Base-by-base conservation (phyloP, 23 tunicate genomes). In the Phallusia fumigata region DNA sequence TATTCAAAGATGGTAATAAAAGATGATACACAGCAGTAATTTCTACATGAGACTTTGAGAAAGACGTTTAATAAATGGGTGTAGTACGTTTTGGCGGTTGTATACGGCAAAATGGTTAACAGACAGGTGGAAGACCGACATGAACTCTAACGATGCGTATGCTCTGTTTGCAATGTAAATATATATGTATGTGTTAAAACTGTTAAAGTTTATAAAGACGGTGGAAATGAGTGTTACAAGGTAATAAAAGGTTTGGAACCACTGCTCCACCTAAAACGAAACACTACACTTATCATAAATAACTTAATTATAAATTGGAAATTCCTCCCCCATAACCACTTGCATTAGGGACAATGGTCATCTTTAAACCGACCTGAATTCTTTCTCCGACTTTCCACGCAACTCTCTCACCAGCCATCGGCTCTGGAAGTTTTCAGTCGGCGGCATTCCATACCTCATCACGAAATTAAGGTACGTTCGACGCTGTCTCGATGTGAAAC, bases 371-470 rank as follows among this genome's bases (percentile, higher is more conserved):
- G 21, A 87, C 96, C 88, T 79, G 76, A 96, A 91, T 83, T 90
- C 99, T 64, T 96, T 96, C 74, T 96, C 99, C 8, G 88, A 49
- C 78, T 96, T 96, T 69, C 81, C 81, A 0, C 93, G 81, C 13
- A 96, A 85, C 58, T 96, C 99, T 30, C 99, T 72, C 0, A 91
- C 88, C 24, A 96, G 78, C 99, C 99, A 96, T 24, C 93, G 82
- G 33, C 89, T 65, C 44, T 90, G 96, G 49, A 88, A 96, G 65
- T 88, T 81, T 40, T 96, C 99, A 15, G 86, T 82, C 0, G 96
- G 96, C 18, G 96, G 99, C 82, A 96, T 88, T 53, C 99, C 99
- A 86, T 96, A 96, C 24, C 99, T 81, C 99, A 96, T 96, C 44
- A 90, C 93, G 65, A 91, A 91, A 75, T 85, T 96, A 45, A 89